Evolutionary conservation across 1,140 invertebrate species (phyloP), one percentile per base, ranked within the genome.

Genomic region (Brachionus asplanchnoidis): DNA sequence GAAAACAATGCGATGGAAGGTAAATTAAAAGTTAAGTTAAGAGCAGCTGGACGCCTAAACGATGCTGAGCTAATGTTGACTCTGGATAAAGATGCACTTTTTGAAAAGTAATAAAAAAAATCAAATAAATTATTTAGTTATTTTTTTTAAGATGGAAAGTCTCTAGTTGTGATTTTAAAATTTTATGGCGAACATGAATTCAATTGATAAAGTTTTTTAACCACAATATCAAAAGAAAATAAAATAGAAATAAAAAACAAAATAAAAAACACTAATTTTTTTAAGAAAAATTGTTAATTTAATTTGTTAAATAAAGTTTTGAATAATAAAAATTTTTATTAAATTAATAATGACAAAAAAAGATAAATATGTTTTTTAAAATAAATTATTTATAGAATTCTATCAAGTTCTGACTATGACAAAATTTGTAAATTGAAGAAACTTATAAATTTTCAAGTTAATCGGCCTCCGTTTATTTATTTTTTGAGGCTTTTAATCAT

Each of bases 91-190:
- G 36, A 73, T 42, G 1, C 6, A 12, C 28, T 17, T 9, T 44
- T 42, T 8, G 36, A 42, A 17, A 40, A 40, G 36, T 73, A 40
- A 40, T 28, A n/a, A 36, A 36, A 36, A 28, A 68, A 9, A 17
- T 32, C 3, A 7, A 68, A 23, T 68, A 36, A 68, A 65, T 23
- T 65, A 12, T 12, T 28, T 12, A 68, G 1, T 14, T 66, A 68
- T 68, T 68, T 32, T 32, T 68, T 73, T 7, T 42, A 73, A 73
- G 68, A 8, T 73, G 68, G 68, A 40, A 73, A 42, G 42, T 73
- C 7, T 44, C 68, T 5, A 73, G 42, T 20, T 42, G 32, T 73
- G 68, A 73, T 20, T 73, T 73, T 17, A 73, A 73, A 42, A 73
- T 73, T 42, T 42, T 73, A 40, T 73, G 68, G 68, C 17, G 40